Evolutionary conservation across 2,888 invertebrate species (phyloP), one percentile per base, ranked within the genome.

Genomic region (Coenonympha glycerion): DNA sequence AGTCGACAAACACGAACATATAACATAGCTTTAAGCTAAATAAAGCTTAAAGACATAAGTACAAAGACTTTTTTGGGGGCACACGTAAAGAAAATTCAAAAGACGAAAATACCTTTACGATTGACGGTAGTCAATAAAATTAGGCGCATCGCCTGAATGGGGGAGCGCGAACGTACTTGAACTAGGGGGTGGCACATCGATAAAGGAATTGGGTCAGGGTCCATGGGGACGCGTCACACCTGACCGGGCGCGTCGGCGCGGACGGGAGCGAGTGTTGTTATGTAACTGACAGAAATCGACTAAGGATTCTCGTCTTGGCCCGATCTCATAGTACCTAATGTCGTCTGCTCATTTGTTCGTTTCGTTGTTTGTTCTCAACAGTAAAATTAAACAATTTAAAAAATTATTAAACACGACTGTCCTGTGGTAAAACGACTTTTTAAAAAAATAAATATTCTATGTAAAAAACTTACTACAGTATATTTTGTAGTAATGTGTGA

Each of bases 191-290:
- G 66, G 58, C 69, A 64, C 73, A 77, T 82, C 80, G 77, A 82
- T 82, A 77, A 60, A 62, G 58, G 58, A 80, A 79, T 62, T 79
- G 56, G 82, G 82, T 82, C 82, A 83, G 60, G 82, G 82, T 75
- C 60, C 56, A 60, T 60, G 6, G 31, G 44, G 44, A 44, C 31
- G 42, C 19, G 15, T 19, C 31, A 44, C 31, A 44, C 37, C 33
- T 48, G 33, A 42, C 26, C 19, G 21, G n/a, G 11, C 31, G 42
- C 42, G 30, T 31, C 21, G 11, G 41, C 28, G 28, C 41, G 18
- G 18, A n/a, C 40, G 26, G 30, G 21, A 30, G 41, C 44, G 31
- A 9, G 28, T 30, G 31, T 42, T 19, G 19, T 44, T 44, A 31
- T 13, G 31, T 44, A 44, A 44, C 6, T 2, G 11, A 16, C 21